Conservation (phyloP, 2,113 vertebrate genomes). For the Cathartes aura region DNA sequence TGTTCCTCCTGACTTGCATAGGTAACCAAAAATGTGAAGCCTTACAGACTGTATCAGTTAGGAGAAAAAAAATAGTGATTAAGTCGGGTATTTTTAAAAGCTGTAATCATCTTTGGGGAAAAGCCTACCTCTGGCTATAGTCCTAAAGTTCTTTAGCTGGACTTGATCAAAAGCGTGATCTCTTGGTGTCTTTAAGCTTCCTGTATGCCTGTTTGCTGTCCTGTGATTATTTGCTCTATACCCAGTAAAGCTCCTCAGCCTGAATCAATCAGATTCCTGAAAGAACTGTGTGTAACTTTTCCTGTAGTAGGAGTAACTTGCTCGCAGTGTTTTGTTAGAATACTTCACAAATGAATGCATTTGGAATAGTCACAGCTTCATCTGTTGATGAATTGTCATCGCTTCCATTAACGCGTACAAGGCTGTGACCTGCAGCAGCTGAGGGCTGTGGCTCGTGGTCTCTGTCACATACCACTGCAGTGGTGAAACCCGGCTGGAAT, state of each 20-base stretch:
- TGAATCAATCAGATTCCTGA: not conserved
- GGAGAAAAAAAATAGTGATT: not conserved
- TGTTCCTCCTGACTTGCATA: not conserved
- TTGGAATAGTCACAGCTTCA: not conserved
- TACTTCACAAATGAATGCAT: not conserved
- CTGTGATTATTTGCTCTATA: not conserved
- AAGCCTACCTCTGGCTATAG: no score
- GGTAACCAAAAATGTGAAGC: no score
- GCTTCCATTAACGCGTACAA: fast-evolving
- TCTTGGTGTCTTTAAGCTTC: no score
- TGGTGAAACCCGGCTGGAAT: not conserved
- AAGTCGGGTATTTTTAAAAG: not conserved
- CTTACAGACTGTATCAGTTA: not conserved
- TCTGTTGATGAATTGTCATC: fast-evolving
- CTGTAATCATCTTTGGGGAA: no score
- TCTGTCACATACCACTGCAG: fast-evolving
- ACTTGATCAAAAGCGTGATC: no score
- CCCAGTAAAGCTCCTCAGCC: not conserved
- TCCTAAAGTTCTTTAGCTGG: no score
- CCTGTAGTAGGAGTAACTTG: not conserved
- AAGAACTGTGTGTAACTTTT: not conserved
- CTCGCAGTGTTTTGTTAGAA: not conserved
- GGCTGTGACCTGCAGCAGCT: not conserved
- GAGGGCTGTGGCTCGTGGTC: not conserved
- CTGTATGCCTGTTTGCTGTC: not conserved